Evolutionary conservation across 2,797 vertebrate species (phyloP).

Genomic region (Sebastes diaconus): DNA sequence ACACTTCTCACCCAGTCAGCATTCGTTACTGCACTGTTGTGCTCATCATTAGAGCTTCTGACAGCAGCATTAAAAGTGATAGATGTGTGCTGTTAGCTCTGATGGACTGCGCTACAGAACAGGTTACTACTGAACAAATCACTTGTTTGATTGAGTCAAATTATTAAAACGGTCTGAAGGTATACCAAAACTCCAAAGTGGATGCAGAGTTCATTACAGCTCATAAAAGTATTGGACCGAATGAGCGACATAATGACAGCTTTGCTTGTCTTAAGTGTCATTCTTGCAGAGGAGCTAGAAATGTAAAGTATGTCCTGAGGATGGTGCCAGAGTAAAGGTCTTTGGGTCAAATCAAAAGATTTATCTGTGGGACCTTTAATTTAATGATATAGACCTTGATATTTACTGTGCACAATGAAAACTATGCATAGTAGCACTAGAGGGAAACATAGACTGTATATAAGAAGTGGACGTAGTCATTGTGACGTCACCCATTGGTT

Average conservation of each 20-base stretch:
- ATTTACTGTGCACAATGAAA: not conserved
- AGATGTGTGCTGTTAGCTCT: constrained; percentile 20
- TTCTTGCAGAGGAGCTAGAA: not conserved
- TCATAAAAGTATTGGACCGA: not conserved
- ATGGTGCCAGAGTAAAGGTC: not conserved
- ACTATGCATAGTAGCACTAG: too few species aligned
- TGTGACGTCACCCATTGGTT: too few species aligned
- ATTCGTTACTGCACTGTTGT: constrained; percentile 20
- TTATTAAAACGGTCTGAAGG: constrained; percentile 10
- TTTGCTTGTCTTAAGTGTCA: not conserved
- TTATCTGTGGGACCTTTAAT: not conserved
- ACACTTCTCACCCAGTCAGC: constrained; percentile 9
- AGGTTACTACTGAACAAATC: constrained; percentile 26
- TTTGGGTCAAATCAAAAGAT: not conserved
- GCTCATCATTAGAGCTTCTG: constrained; percentile 30
- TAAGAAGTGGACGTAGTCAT: too few species aligned
- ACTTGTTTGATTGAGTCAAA: constrained; percentile 7
- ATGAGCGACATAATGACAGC: not conserved
- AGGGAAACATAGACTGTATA: not conserved
- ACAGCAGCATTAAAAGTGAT: constrained; percentile 40
- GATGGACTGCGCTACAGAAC: constrained; percentile 4
- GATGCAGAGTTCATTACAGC: constrained; percentile 3
- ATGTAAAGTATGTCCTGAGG: not conserved
- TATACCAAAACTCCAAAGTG: constrained; percentile 4
- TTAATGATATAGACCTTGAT: not conserved